phyloP scores from a whole-genome alignment of 2,888 invertebrate genomes.

The Rhamnusium bicolor region DNA sequence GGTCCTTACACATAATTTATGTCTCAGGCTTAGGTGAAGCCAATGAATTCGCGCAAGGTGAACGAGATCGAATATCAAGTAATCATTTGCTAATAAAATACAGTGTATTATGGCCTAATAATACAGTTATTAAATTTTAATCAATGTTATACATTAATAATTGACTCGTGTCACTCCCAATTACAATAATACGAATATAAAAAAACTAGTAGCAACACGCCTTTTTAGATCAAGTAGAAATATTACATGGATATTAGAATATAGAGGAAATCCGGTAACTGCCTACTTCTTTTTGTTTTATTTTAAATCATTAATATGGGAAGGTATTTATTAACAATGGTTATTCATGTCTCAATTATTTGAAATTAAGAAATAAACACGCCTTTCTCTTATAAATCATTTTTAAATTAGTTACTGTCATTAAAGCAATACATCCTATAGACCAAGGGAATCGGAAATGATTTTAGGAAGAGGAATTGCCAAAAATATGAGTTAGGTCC shows the following conservation, averaged over 20 bases:
- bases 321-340: background rate
- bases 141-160: background rate
- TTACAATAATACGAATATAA: background rate
- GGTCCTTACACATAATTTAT: background rate
- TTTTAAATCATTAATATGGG: background rate
- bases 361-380: background rate
- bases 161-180: background rate
- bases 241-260: background rate
- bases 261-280: background rate
- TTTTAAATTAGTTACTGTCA: too few species aligned
- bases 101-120: background rate
- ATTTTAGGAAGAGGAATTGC: too few species aligned
- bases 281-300: background rate
- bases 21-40: background rate
- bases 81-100: background rate
- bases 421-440: too few species aligned
- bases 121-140: background rate
- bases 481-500: too few species aligned
- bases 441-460: too few species aligned
- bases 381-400: background rate
- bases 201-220: background rate
- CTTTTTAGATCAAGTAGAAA: background rate
- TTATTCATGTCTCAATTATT: background rate
- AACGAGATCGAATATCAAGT: background rate
- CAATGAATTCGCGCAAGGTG: background rate